phyloP scores from a whole-genome alignment of 2,888 invertebrate genomes.

The Anodontia alba region DNA sequence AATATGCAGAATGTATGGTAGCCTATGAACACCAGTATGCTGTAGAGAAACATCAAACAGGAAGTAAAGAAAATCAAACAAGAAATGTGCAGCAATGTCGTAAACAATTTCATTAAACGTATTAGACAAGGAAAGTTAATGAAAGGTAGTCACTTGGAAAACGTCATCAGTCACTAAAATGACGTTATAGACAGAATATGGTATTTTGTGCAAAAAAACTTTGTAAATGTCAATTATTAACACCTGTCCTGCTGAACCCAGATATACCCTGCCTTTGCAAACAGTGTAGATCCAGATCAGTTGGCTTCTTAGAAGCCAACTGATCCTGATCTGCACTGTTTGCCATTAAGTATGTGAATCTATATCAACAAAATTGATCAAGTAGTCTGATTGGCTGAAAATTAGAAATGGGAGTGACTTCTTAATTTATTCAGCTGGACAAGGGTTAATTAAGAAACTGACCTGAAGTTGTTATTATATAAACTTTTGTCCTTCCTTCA shows the following conservation, averaged over 20 bases:
- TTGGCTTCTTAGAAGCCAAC: no score
- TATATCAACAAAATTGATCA: no score
- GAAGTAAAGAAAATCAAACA: slow-evolving; percentile 12
- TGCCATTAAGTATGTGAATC: no score
- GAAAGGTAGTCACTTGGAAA: not conserved
- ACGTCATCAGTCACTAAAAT: slow-evolving; percentile 12
- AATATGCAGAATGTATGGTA: slow-evolving; percentile 20
- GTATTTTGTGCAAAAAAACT: not conserved
- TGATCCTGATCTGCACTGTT: no score
- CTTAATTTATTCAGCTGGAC: no score
- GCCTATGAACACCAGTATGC: slow-evolving; percentile 12
- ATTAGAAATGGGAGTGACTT: no score
- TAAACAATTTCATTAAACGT: slow-evolving; percentile 1
- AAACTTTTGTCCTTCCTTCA: not conserved
- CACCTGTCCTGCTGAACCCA: not conserved
- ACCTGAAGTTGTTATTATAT: not conserved
- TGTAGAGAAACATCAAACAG: slow-evolving; percentile 3
- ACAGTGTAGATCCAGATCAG: no score
- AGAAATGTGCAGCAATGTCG: not conserved
- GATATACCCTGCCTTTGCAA: no score
- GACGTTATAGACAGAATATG: not conserved
- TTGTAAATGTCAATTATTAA: not conserved
- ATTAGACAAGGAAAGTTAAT: not conserved
- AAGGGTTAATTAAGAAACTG: no score
- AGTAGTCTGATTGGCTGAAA: no score